Evolutionary conservation across 1,140 invertebrate species (phyloP), one percentile per base, ranked within the genome.

Genomic region (Chymomyza costata): DNA sequence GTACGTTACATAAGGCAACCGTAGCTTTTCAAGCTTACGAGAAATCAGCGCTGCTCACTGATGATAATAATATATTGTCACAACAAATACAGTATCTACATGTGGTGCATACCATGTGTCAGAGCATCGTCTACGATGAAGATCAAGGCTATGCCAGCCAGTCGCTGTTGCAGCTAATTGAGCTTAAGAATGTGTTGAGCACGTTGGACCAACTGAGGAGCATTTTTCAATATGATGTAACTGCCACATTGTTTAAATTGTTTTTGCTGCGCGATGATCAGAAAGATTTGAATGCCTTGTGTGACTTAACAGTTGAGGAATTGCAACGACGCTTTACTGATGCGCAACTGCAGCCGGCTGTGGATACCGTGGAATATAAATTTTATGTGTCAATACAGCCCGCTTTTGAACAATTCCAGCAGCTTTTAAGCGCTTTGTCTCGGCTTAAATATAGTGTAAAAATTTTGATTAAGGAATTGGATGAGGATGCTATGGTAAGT

Each of bases 1-100:
- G 65, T 11, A 64, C 53, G 0, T n/a, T 82, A 13, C 56, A 73
- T 10, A 40, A 54, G 0, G 50, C 57, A 0, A 78, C 51, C 0
- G 34, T 1, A 1, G 41, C 48, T 0, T 83, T 83, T 0, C 25
- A 43, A 0, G 16, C 38, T n/a, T 73, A 66, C 35, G 78, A 83
- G 17, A 32, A 51, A 18, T 21, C 28, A 0, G 67, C 80, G 0
- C 0, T 80, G 7, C 34, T 10, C 0, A 34, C 6, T 0, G 35
- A 70, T 5, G 63, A 66, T 8, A 15, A 37, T 0, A 59, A 45
- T 6, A 6, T 82, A 17, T 19, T 59, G 7, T 49, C 56, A n/a
- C 71, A 83, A 1, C 80, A 82, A 32, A 7, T 83, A 21, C 49
- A 64, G 28, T 66, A 70, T 17, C 45, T 83, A 1, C 53, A 82